Evolutionary conservation across 2,113 vertebrate genomes (phyloP).

Genomic region (Gulo gulo): DNA sequence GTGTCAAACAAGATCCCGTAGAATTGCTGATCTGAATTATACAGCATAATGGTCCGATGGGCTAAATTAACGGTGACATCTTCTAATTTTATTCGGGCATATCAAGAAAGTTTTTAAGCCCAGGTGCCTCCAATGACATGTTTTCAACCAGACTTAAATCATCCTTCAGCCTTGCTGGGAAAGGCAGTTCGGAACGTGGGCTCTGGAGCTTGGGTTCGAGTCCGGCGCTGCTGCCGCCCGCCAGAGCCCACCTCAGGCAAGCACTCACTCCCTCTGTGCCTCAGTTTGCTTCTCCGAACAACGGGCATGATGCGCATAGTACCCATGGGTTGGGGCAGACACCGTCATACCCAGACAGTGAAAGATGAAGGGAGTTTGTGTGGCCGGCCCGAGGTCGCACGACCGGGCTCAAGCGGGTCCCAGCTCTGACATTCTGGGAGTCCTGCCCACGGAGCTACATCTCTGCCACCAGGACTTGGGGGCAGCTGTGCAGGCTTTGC

Average conservation of each 20-base stretch:
- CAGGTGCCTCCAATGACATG: neutral
- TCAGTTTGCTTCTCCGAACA: neutral
- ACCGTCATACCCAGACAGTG: accelerated
- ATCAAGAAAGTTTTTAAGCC: neutral
- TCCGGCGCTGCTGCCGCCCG: neutral
- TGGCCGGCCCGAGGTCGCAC: neutral
- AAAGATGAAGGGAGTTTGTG: neutral
- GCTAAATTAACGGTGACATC: constrained; percentile 16
- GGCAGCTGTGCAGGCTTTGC: no score
- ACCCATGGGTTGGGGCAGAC: neutral
- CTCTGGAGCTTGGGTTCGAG: neutral
- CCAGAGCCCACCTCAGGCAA: no score
- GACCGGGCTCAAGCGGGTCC: neutral
- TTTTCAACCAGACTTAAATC: neutral
- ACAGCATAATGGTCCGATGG: neutral
- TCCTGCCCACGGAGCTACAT: accelerated
- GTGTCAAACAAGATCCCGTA: neutral
- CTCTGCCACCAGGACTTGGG: accelerated
- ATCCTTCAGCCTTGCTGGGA: neutral
- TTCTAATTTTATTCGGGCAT: constrained; percentile 21
- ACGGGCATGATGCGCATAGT: accelerated
- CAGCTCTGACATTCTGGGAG: neutral
- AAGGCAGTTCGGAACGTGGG: neutral
- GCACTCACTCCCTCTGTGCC: neutral
- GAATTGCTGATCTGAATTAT: neutral